A percentile compares a stretch with the other conserved stretches of the same genome.
phyloP scores from a whole-genome alignment of 1,140 invertebrate genomes.

The Samia ricini region DNA sequence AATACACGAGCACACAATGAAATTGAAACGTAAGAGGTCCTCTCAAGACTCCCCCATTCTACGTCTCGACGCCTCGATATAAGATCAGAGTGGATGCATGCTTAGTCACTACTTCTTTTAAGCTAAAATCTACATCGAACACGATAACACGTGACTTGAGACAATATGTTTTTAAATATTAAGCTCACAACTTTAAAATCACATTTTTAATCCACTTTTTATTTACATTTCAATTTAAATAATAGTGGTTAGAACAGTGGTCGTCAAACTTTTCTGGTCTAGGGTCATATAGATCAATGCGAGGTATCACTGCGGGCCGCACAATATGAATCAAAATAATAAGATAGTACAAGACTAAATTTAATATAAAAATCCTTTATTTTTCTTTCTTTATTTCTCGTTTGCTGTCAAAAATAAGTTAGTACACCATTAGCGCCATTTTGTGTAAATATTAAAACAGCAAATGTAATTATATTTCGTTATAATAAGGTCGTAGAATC shows the following conservation, averaged over 20 bases:
- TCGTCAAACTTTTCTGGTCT: too few species aligned
- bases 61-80: slow-evolving; percentile 9
- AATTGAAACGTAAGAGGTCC: slow-evolving; percentile 17
- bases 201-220: too few species aligned
- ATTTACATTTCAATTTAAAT: too few species aligned
- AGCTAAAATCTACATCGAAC: slow-evolving; percentile 11
- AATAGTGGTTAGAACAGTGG: too few species aligned
- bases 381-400: too few species aligned
- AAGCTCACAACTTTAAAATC: too few species aligned
- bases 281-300: too few species aligned
- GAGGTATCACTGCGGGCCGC: too few species aligned
- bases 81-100: slow-evolving; percentile 20
- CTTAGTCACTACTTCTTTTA: slow-evolving; percentile 19
- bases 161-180: not conserved
- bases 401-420: too few species aligned
- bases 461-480: not conserved
- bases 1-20: slow-evolving; percentile 13
- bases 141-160: slow-evolving; percentile 10
- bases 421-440: not conserved
- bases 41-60: slow-evolving; percentile 16
- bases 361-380: too few species aligned
- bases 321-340: too few species aligned
- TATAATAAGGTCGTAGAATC: not conserved
- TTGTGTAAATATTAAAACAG: not conserved
- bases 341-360: too few species aligned